A percentile compares a stretch with the other conserved stretches of the same genome.
Evolutionary conservation across 1,140 invertebrate species (phyloP).

Genomic region (Formica exsecta): DNA sequence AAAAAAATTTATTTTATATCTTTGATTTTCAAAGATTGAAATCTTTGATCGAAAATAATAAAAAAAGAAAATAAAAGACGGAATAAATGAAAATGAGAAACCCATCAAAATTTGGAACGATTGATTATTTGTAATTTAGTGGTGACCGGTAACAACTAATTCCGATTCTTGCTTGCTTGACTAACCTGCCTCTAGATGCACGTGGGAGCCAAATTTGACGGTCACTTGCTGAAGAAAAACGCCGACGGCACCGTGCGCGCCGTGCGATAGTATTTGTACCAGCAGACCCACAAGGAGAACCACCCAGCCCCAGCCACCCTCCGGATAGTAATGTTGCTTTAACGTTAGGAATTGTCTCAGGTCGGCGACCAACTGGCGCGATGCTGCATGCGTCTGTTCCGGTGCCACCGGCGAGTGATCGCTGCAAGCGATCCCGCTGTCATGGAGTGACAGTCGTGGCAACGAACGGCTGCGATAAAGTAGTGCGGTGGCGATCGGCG

Average conservation of each 20-base stretch:
- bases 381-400: slow-evolving; percentile 78
- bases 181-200: slow-evolving; percentile 87
- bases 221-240: slow-evolving; percentile 87
- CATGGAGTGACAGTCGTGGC: slow-evolving; percentile 80
- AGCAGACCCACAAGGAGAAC: slow-evolving; percentile 88
- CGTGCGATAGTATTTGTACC: slow-evolving; percentile 89
- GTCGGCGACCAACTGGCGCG: slow-evolving; percentile 85
- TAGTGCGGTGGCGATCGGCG: slow-evolving; percentile 63
- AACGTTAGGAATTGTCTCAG: slow-evolving; percentile 88
- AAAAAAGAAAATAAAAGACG: no score
- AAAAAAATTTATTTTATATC: background rate
- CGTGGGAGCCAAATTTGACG: slow-evolving; percentile 85
- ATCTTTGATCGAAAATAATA: background rate
- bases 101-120: background rate
- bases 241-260: slow-evolving; percentile 88
- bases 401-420: slow-evolving; percentile 69
- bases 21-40: background rate
- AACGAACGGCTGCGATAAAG: slow-evolving; percentile 80
- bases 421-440: slow-evolving; percentile 80
- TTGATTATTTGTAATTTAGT: background rate
- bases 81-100: background rate
- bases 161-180: background rate
- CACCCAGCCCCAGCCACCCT: slow-evolving; percentile 92
- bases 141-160: no score
- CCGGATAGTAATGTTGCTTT: slow-evolving; percentile 91